Evolutionary conservation across 2,888 invertebrate species (phyloP).

Genomic region (Acleris literana): DNA sequence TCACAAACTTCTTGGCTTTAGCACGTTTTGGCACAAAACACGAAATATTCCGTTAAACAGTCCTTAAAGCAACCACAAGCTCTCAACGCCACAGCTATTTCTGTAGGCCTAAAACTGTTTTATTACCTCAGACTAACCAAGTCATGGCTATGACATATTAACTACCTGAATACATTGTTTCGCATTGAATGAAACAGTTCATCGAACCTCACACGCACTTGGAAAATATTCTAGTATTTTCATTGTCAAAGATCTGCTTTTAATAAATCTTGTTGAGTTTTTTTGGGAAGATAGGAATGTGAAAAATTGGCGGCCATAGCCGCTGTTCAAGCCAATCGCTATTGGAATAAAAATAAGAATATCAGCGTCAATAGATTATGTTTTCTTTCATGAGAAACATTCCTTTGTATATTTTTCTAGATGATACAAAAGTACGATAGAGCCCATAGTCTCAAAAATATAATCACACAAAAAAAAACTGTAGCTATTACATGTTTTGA

Average conservation of each 20-base stretch:
- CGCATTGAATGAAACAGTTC: constrained; percentile 56
- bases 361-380: too few species aligned
- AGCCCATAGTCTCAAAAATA: too few species aligned
- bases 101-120: constrained; percentile 44
- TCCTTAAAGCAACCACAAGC: constrained; percentile 36
- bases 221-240: constrained; percentile 41
- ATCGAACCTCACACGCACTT: constrained; percentile 53
- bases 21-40: constrained; percentile 25
- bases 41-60: constrained; percentile 22
- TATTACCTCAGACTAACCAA: constrained; percentile 33
- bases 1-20: constrained; percentile 17
- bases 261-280: constrained; percentile 22
- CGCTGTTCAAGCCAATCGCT: not conserved
- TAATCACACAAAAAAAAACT: too few species aligned
- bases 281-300: constrained; percentile 10
- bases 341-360: too few species aligned
- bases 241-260: constrained; percentile 31
- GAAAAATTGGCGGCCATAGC: constrained; percentile 5
- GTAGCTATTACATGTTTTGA: too few species aligned
- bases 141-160: constrained; percentile 35
- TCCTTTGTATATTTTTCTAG: too few species aligned
- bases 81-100: constrained; percentile 39
- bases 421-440: too few species aligned
- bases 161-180: constrained; percentile 39
- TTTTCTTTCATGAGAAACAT: too few species aligned